Evolutionary conservation across 2,888 invertebrate genomes (phyloP).

Genomic region (Bruchidius siliquastri): DNA sequence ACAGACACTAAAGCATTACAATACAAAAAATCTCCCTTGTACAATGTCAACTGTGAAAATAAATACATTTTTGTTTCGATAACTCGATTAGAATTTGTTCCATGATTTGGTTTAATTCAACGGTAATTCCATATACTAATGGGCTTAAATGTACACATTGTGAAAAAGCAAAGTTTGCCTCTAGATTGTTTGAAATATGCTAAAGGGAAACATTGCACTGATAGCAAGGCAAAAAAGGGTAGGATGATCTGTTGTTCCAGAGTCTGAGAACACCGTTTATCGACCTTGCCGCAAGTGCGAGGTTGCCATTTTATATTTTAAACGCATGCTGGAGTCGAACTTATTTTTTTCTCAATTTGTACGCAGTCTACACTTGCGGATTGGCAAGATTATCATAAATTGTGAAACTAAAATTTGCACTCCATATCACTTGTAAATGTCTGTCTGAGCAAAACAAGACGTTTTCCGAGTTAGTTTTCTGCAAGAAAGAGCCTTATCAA

Average conservation of each 20-base stretch:
- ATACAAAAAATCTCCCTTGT: background rate
- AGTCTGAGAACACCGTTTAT: too few relatives aligned
- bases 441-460: slow-evolving; percentile 17
- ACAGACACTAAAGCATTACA: background rate
- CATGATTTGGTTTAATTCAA: background rate
- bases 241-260: too few relatives aligned
- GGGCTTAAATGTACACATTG: slow-evolving; percentile 8
- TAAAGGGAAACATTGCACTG: too few relatives aligned
- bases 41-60: background rate
- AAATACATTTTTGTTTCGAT: background rate
- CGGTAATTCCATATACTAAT: slow-evolving; percentile 9
- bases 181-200: too few relatives aligned
- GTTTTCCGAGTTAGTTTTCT: background rate
- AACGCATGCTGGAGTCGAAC: too few relatives aligned
- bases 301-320: too few relatives aligned
- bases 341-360: too few relatives aligned
- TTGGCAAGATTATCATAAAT: background rate
- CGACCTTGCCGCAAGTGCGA: too few relatives aligned
- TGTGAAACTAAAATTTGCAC: slow-evolving; percentile 19
- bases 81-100: slow-evolving; percentile 3
- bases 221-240: too few relatives aligned
- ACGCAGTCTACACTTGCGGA: slow-evolving; percentile 11
- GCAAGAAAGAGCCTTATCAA: background rate
- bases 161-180: too few relatives aligned
- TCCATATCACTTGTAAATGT: slow-evolving; percentile 17